Percentiles rank a stretch among this genome's conserved stretches.
Conservation (phyloP, 2,888 invertebrate genomes). For the Chrysolina americana region DNA sequence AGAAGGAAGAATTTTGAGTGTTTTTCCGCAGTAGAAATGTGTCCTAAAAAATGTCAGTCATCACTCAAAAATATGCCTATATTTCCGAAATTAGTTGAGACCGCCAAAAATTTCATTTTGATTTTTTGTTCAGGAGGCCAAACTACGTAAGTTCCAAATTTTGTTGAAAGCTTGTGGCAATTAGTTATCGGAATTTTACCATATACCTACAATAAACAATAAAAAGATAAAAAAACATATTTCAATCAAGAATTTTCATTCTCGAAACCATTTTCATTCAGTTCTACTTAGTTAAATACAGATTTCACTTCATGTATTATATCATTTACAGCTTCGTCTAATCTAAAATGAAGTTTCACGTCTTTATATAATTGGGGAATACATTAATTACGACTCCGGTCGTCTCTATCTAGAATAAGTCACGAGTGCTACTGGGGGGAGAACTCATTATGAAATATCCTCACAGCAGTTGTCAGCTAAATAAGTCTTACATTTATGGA, state of each 20-base stretch:
- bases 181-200: no score
- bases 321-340: constrained; percentile 25
- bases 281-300: constrained; percentile 18
- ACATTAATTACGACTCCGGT: constrained; percentile 35
- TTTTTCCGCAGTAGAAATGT: no score
- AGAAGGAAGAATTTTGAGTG: no score
- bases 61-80: no score
- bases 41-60: no score
- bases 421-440: constrained; percentile 27
- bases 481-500: constrained; percentile 25
- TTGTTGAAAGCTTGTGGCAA: no score
- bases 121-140: no score
- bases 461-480: constrained; percentile 23
- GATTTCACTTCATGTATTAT: constrained; percentile 29
- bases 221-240: no score
- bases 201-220: no score
- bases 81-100: no score
- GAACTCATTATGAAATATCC: constrained; percentile 35
- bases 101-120: no score
- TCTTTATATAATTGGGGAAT: constrained; percentile 30
- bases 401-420: constrained; percentile 36
- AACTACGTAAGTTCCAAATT: no score
- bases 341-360: constrained; percentile 30
- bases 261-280: constrained; percentile 12
- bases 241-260: neutral